Base-by-base conservation (phyloP, 2,888 invertebrate species). In the Chloroclysta siterata region DNA sequence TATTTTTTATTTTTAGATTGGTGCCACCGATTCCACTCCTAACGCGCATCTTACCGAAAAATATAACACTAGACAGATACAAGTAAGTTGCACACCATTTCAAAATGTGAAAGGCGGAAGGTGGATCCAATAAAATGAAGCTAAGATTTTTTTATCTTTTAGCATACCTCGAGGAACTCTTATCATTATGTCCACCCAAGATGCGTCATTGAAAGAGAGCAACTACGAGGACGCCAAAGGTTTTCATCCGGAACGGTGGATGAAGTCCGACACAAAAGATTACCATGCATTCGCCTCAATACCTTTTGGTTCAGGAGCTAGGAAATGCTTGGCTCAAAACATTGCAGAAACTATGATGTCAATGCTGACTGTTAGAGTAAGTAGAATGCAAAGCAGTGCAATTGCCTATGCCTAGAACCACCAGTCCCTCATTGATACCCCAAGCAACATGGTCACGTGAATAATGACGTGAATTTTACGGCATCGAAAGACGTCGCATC, bases 21-120 rank as follows among this genome's bases (percentile, higher is more conserved):
- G 93, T 94, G 60, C 95, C 95, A 13, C 94, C 95, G 0, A 95
- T 95, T 71, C 95, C 95, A 2, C 88, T 95, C 52, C 79, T 95
- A 17, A 94, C 94, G 36, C 90, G 95, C 70, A 85, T 95, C 53
- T 78, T 95, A 6, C 93, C 94, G 5, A 94, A 93, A 72, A 94
- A 94, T 72, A 93, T 95, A 46, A 89, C 89, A 44, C 81, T 95
- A 69, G 94, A 95, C 72, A 94, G 93, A 76, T 95, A 95, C 75
- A 93, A 89, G 88, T 94, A 70, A 82, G 88, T 80, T 41, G 17
- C 11, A 11, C 46, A 39, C 17, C 7, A 15, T 44, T 33, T 33
- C 6, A 33, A 33, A 6, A 8, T 8, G 8, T 42, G 7, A 47
- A 11, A 7, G 22, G 11, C 13, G 42, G n/a, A n/a, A n/a, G n/a